phyloP scores from a whole-genome alignment of 2,888 invertebrate species.

The Machimus atricapillus region DNA sequence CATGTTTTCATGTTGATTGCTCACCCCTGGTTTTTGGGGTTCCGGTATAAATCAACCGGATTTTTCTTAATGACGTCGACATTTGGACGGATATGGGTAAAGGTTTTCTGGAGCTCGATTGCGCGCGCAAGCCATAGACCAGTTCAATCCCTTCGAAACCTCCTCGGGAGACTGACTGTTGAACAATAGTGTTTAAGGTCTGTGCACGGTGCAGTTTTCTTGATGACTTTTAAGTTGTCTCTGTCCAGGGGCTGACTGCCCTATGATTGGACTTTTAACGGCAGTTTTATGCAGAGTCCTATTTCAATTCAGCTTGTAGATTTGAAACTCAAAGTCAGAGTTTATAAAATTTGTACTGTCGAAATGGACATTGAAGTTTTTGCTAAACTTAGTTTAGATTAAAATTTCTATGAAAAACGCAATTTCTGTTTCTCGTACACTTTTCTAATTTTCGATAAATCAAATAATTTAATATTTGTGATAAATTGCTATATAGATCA shows the following conservation, averaged over 20 bases:
- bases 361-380: not conserved
- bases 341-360: not conserved
- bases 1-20: slow-evolving; percentile 35
- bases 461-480: no score
- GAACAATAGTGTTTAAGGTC: not conserved
- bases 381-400: not conserved
- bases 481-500: not conserved
- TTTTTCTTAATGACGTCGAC: slow-evolving; percentile 36
- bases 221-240: not conserved
- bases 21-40: slow-evolving; percentile 24
- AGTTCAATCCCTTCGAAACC: slow-evolving; percentile 26
- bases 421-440: no score
- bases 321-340: not conserved
- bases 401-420: not conserved
- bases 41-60: slow-evolving; percentile 24
- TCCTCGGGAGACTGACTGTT: not conserved
- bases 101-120: not conserved
- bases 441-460: no score
- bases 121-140: slow-evolving; percentile 39
- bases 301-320: not conserved
- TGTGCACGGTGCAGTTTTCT: not conserved
- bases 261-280: not conserved
- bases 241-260: not conserved
- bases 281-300: not conserved
- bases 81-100: not conserved